A percentile compares a stretch with the other conserved stretches of the same genome.
phyloP scores from a whole-genome alignment of 2,888 invertebrate genomes.

The Ecliptopera silaceata region DNA sequence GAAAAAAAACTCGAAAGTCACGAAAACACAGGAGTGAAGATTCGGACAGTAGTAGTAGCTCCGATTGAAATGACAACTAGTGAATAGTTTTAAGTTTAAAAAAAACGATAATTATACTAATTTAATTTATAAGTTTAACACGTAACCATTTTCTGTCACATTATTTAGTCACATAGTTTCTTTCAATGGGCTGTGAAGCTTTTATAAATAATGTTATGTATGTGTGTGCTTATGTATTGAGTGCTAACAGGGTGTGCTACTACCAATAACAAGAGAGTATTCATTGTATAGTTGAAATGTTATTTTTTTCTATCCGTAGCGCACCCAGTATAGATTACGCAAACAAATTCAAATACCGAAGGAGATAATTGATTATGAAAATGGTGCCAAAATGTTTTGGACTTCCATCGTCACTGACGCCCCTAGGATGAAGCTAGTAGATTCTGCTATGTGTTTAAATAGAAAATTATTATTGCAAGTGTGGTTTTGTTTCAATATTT shows the following conservation, averaged over 20 bases:
- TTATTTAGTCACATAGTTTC: conserved; percentile 16
- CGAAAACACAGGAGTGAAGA: conserved; percentile 78
- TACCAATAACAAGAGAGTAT: conserved; percentile 1
- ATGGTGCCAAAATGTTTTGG: conserved; percentile 35
- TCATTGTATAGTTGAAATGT: conserved; percentile 22
- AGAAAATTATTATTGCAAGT: conserved; percentile 51
- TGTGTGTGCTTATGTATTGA: conserved; percentile 26
- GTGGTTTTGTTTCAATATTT: conserved; percentile 67
- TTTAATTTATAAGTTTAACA: conserved; percentile 20
- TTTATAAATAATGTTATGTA: conserved; percentile 25
- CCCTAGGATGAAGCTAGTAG: conserved; percentile 50
- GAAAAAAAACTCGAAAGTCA: conserved; percentile 79
- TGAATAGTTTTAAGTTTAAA: conserved; percentile 37
- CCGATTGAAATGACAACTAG: conserved; percentile 69
- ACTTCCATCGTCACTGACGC: conserved; percentile 39
- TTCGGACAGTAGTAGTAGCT: conserved; percentile 65
- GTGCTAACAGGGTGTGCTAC: conserved; percentile 68
- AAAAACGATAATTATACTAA: conserved; percentile 34
- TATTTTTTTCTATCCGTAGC: conserved; percentile 70
- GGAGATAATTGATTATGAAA: conserved; percentile 55
- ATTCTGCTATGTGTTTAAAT: conserved; percentile 57
- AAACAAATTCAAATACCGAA: conserved; percentile 78
- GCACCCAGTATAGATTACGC: conserved; percentile 77
- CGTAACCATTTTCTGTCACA: conserved; percentile 20
- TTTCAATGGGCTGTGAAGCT: conserved; percentile 34